These are phyloP conservation scores for Lasaia peninsularis DNA, from an alignment of 1,140 invertebrate species.

Conservation along the genomic window DNA sequence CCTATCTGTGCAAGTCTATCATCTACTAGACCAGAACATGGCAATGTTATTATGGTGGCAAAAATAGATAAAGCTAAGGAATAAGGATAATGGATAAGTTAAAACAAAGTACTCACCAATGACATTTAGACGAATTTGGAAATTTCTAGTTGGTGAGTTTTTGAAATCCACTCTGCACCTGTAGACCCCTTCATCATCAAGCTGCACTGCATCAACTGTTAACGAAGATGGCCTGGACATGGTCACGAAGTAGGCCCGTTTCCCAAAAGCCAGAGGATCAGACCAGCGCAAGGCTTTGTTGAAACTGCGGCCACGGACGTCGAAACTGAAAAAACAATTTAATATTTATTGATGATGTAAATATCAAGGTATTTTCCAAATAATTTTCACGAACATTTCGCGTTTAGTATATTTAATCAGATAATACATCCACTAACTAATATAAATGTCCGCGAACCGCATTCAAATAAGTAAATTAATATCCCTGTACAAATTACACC, in stretches of 20 bases:
- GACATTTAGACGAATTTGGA: slow-evolving; percentile 92
- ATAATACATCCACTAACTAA: too few relatives aligned
- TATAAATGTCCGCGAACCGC: too few relatives aligned
- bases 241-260: slow-evolving; percentile 88
- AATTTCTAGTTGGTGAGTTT: slow-evolving; percentile 93
- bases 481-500: too few relatives aligned
- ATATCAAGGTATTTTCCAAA: too few relatives aligned
- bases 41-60: too few relatives aligned
- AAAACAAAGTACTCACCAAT: slow-evolving; percentile 84
- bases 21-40: too few relatives aligned
- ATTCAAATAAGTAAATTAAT: too few relatives aligned
- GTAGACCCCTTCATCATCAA: slow-evolving; percentile 90
- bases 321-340: slow-evolving; percentile 81
- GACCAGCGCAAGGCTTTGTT: slow-evolving; percentile 88
- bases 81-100: neutral
- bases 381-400: too few relatives aligned
- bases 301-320: slow-evolving; percentile 87
- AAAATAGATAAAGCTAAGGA: too few relatives aligned
- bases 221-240: slow-evolving; percentile 85
- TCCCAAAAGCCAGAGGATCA: slow-evolving; percentile 84
- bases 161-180: slow-evolving; percentile 93
- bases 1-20: too few relatives aligned
- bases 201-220: slow-evolving; percentile 86
- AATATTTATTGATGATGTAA: too few relatives aligned
- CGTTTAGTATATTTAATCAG: too few relatives aligned